A percentile compares a stretch with the other conserved stretches of the same genome.
These are phyloP conservation scores for Rhincodon typus DNA, from an alignment of 2,797 vertebrate species.

Conservation along the genomic window DNA sequence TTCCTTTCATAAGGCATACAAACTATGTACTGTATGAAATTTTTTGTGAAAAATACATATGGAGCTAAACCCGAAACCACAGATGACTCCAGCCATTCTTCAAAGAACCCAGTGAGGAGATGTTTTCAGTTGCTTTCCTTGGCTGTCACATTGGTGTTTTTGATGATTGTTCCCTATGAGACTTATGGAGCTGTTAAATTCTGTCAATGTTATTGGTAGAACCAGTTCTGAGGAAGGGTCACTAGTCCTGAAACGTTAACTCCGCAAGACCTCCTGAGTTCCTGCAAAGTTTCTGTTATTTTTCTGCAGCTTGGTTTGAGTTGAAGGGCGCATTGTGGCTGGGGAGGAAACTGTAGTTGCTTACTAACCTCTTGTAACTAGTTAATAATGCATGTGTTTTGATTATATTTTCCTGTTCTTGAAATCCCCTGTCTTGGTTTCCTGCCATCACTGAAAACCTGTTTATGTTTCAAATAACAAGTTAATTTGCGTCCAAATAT, in stretches of 20 bases:
- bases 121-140: not conserved
- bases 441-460: constrained; percentile 28
- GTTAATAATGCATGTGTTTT: constrained; percentile 13
- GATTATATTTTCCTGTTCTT: constrained; percentile 23
- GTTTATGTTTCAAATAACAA: constrained; percentile 28
- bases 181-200: not conserved
- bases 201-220: not conserved
- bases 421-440: constrained; percentile 23
- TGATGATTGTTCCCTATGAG: not conserved
- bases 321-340: not conserved
- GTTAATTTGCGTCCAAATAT: constrained; percentile 24
- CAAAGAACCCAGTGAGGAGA: not conserved
- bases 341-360: constrained; percentile 5
- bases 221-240: no score
- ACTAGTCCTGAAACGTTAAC: no score
- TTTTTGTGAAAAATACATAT: not conserved
- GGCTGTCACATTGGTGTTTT: not conserved
- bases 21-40: not conserved
- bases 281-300: no score
- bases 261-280: no score
- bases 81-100: not conserved
- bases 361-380: not conserved
- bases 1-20: not conserved
- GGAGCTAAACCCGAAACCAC: not conserved
- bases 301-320: not conserved